Conservation (phyloP, 1,140 invertebrate genomes). For the Euwallacea fornicatus region DNA sequence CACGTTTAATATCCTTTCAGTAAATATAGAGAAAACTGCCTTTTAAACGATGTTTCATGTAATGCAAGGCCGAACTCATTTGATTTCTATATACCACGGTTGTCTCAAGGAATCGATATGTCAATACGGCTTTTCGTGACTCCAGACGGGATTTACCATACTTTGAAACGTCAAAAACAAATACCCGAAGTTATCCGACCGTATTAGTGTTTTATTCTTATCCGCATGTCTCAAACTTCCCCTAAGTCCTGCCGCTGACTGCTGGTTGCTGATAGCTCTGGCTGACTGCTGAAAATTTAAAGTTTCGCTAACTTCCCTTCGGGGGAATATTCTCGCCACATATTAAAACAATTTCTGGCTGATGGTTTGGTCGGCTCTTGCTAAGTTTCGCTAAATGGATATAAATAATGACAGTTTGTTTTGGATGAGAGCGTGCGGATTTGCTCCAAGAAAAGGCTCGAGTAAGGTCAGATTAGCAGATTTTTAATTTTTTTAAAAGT, state of each 20-base stretch:
- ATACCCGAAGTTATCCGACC: constrained; percentile 2
- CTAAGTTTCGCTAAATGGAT: too few species aligned
- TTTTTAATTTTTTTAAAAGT: too few species aligned
- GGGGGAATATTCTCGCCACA: constrained; percentile 9
- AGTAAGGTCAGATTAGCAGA: too few species aligned
- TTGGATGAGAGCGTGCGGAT: too few species aligned
- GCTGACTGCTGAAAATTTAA: constrained; percentile 19
- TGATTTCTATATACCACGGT: neutral
- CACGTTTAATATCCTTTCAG: constrained; percentile 3
- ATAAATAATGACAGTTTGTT: too few species aligned
- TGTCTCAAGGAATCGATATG: neutral
- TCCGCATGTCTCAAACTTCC: constrained; percentile 19
- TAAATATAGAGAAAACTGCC: neutral
- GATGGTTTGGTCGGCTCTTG: neutral
- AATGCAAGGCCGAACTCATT: neutral
- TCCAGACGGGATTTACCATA: neutral
- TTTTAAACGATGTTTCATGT: neutral
- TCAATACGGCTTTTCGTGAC: neutral
- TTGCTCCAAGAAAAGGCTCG: too few species aligned
- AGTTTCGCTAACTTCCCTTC: constrained; percentile 10
- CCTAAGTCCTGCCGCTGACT: constrained; percentile 17
- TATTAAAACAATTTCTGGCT: constrained; percentile 15
- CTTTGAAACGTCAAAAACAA: constrained; percentile 11
- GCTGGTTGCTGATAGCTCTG: constrained; percentile 13
- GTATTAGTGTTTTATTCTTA: constrained; percentile 23